Base-by-base conservation (phyloP, 2,113 vertebrate species). In the Channa argus region DNA sequence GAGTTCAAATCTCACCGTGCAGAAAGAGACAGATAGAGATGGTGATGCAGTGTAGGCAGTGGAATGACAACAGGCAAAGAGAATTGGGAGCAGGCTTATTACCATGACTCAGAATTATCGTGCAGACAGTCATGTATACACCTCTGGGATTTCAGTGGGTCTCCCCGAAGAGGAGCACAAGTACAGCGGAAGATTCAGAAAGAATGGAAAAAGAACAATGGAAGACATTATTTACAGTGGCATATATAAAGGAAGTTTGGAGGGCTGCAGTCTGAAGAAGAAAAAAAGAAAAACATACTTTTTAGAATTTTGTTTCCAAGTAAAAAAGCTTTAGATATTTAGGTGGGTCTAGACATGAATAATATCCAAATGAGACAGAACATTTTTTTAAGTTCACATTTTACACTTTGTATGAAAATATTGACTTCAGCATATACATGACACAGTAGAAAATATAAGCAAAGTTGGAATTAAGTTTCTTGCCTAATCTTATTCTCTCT, bases 71-170 rank as follows among this genome's bases (percentile, higher is more conserved):
- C 34, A 14, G 0, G 68, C 46, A 58, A 67, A 76, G 39, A 74
- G 68, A 66, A 63, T 24, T 74, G 3, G 52, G 44, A 65, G 75
- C 63, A 70, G 71, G 56, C 45, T 41, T 49, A 44, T 72, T 13
- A 52, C 51, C 46, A 78, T 83, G 70, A 81, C 67, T 84, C 77
- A 74, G 53, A 56, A 24, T 67, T 75, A 76, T 54, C 66, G 49
- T 46, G 36, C 63, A 76, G 45, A 80, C 36, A 53, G 50, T 72
- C 73, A 69, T 52, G 11, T 59, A 55, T 50, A 73, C 13, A 63
- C 61, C 46, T 74, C 66, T 2, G 65, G 62, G 71, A 75, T 67
- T 79, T 71, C 51, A 79, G 44, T 6, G 34, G 70, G 62, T 67
- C 47, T 79, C 34, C 56, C 63, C 46, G n/a, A n/a, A 58, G 64